Evolutionary conservation across 1,140 invertebrate species (phyloP).

Genomic region (Thaumetopoea pityocampa): DNA sequence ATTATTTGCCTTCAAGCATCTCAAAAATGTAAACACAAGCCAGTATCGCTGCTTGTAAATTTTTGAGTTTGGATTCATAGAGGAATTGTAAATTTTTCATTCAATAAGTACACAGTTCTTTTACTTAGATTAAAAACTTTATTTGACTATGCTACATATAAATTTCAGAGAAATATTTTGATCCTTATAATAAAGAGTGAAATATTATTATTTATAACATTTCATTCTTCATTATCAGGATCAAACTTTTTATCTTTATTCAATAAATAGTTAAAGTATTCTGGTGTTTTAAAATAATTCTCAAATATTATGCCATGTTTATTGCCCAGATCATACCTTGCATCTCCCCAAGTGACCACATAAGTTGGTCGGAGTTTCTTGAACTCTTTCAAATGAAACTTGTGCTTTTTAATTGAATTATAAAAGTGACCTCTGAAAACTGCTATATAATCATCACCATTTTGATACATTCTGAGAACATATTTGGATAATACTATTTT

Average conservation of each 20-base stretch:
- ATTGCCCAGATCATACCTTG: constrained; percentile 51
- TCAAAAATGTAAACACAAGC: too few species aligned
- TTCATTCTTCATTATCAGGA: constrained; percentile 20
- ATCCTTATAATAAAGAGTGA: neutral
- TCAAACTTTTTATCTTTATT: constrained; percentile 34
- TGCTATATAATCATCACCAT: constrained; percentile 59
- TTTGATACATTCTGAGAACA: constrained; percentile 55
- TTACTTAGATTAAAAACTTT: constrained; percentile 6
- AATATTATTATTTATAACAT: neutral
- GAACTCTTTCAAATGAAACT: constrained; percentile 57
- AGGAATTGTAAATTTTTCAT: constrained; percentile 2
- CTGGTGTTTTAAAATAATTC: constrained; percentile 62
- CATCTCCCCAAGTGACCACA: constrained; percentile 55
- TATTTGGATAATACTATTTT: constrained; percentile 58
- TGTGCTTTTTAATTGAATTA: constrained; percentile 50
- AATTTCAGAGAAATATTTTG: too few species aligned
- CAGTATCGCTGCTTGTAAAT: too few species aligned
- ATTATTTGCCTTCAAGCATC: too few species aligned
- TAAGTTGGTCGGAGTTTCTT: constrained; percentile 50
- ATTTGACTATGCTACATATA: constrained; percentile 1
- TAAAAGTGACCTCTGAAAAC: constrained; percentile 53
- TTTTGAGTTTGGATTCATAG: too few species aligned
- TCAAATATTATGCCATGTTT: constrained; percentile 59
- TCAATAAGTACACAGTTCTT: neutral
- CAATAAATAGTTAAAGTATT: constrained; percentile 60